Base-by-base conservation (phyloP, 2,888 invertebrate species). In the Cephus pulcher region DNA sequence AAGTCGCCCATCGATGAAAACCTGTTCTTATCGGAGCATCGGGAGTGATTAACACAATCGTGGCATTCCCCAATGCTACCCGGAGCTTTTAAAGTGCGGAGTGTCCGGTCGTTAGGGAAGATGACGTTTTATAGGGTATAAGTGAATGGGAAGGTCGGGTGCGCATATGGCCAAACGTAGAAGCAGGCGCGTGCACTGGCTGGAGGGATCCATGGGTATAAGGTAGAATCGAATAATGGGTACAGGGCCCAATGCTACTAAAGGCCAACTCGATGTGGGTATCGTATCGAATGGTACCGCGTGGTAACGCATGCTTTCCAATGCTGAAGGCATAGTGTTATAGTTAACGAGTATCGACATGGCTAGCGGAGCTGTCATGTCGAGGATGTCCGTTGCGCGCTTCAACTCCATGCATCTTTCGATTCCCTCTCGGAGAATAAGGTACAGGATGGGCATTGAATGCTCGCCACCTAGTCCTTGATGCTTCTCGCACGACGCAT, bases 291-390 rank as follows among this genome's bases (percentile, higher is more conserved):
- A 12, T 34, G 71, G 40, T 40, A 34, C 30, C 68, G 76, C 34
- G 76, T 76, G 71, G 76, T 71, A 77, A 34, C 75, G 73, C 77
- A 75, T 77, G 77, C 79, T 77, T 78, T 76, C 74, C 75, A 77
- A 77, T 76, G 79, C 77, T 33, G 75, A 75, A 76, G 76, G 79
- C 79, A 71, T 74, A 74, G 82, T 86, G 85, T 86, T 87, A 86
- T 83, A 81, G 86, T 87, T 87, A 88, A 88, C 88, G 87, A 88
- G 87, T 87, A 86, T 85, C 86, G 87, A 86, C 87, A 78, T 83
- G 80, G 80, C 82, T 71, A 32, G 83, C 79, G 84, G 84, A 86
- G 85, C 88, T 88, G 88, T 86, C 87, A 83, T 86, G 86, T 88
- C 84, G 80, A 75, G 78, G 80, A 76, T 84, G 86, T 84, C 83